Evolutionary conservation across 1,140 invertebrate species (phyloP), one percentile per base, ranked within the genome.

Genomic region (Aradophagus sp.): DNA sequence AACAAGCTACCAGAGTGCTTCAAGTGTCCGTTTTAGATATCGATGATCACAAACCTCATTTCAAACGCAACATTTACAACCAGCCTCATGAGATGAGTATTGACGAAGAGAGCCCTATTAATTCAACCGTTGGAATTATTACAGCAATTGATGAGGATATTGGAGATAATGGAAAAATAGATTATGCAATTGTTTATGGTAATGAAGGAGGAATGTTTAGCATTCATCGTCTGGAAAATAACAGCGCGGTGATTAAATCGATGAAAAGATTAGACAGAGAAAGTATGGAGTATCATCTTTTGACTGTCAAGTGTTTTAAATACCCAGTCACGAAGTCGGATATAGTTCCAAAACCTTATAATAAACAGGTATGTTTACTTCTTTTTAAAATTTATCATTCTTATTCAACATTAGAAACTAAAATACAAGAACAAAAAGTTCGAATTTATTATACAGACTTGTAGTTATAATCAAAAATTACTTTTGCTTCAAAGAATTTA

Each of bases 31-130:
- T 95, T 0, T 86, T 89, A 1, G 93, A 95, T 71, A 89, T 93
- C 7, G 93, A 95, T 69, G 93, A 95, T 76, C 92, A 94, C 70
- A 89, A 90, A 42, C 93, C 93, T 0, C 86, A 89, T 38, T 94
- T 95, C 59, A 88, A 87, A 5, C 87, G 92, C 66, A 89, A 87
- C 34, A 76, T 90, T 44, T 92, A 93, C 75, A 90, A 88, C 79
- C 88, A 88, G 12, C 91, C 92, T 0, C 23, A 92, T 5, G 80
- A 89, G 17, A 84, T 94, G 55, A 81, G 79, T 0, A 82, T 92
- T 0, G 80, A 88, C 12, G 93, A 94, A 80, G 92, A 94, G 76
- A 83, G 88, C 0, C 83, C 88, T 1, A 75, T 87, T 0, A 91
- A 89, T 11, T 89, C 89, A 0, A 82, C 88, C n/a, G 88, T 94